These are phyloP conservation scores for Diabrotica virgifera DNA, from an alignment of 1,140 invertebrate species.

Conservation along the genomic window DNA sequence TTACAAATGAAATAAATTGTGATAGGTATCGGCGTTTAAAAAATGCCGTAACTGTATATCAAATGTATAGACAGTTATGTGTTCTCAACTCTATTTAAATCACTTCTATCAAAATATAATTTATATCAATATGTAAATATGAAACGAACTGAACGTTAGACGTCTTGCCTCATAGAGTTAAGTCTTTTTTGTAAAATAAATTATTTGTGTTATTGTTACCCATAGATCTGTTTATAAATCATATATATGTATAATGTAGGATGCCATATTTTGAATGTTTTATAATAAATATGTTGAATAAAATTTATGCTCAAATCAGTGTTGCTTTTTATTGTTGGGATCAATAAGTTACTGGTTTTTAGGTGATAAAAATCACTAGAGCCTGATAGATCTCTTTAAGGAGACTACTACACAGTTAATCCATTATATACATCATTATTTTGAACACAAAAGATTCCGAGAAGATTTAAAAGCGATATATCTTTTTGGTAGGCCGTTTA, in stretches of 20 bases:
- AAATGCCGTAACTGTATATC: constrained; percentile 1
- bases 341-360: no score
- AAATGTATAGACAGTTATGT: neutral
- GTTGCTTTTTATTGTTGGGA: neutral
- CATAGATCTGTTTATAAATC: constrained; percentile 22
- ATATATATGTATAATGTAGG: constrained; percentile 22
- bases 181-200: constrained; percentile 21
- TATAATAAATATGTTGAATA: constrained; percentile 28
- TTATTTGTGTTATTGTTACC: constrained; percentile 29
- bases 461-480: no score
- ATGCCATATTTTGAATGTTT: constrained; percentile 26
- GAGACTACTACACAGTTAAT: no score
- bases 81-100: neutral
- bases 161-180: constrained; percentile 28
- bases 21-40: neutral
- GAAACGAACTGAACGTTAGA: neutral
- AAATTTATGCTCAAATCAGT: constrained; percentile 4
- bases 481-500: no score
- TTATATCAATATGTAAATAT: constrained; percentile 3
- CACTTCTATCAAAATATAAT: constrained; percentile 1
- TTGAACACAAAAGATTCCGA: no score
- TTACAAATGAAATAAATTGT: neutral
- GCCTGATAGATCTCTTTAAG: no score
- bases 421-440: no score
- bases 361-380: no score